A percentile compares a stretch with the other conserved stretches of the same genome.
phyloP scores from a whole-genome alignment of 2,113 vertebrate genomes.

The Daboia siamensis region DNA sequence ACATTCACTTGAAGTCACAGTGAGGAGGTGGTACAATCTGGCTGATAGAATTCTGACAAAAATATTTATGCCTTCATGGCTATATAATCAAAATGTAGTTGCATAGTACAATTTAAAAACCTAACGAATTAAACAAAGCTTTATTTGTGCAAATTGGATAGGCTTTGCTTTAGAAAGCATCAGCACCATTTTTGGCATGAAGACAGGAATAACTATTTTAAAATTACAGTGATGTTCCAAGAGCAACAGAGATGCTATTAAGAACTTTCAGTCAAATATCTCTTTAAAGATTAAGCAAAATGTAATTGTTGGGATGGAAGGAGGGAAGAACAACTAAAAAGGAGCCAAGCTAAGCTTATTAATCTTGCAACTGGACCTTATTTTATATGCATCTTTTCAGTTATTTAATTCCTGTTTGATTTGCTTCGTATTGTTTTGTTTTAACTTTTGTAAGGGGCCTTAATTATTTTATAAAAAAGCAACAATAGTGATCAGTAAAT shows the following conservation, averaged over 20 bases:
- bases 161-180: not conserved
- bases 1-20: constrained; percentile 35
- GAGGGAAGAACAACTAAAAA: not conserved
- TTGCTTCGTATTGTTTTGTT: not conserved
- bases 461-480: not conserved
- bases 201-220: constrained; percentile 12
- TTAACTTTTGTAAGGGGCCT: not conserved
- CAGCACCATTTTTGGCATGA: not conserved
- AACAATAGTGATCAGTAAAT: not conserved
- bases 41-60: constrained; percentile 39
- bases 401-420: not conserved
- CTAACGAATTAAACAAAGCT: constrained; percentile 41
- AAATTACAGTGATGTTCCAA: constrained; percentile 5
- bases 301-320: not conserved
- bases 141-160: constrained; percentile 40
- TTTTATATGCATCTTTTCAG: not conserved
- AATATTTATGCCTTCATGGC: constrained; percentile 43
- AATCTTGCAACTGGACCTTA: not conserved
- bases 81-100: constrained; percentile 43
- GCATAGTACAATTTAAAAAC: constrained; percentile 31
- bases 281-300: not conserved
- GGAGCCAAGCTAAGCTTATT: not conserved
- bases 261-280: constrained; percentile 17
- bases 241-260: not conserved
- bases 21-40: constrained; percentile 35